Conservation (phyloP, 2,888 invertebrate genomes). For the Pachycephus smyrnensis region DNA sequence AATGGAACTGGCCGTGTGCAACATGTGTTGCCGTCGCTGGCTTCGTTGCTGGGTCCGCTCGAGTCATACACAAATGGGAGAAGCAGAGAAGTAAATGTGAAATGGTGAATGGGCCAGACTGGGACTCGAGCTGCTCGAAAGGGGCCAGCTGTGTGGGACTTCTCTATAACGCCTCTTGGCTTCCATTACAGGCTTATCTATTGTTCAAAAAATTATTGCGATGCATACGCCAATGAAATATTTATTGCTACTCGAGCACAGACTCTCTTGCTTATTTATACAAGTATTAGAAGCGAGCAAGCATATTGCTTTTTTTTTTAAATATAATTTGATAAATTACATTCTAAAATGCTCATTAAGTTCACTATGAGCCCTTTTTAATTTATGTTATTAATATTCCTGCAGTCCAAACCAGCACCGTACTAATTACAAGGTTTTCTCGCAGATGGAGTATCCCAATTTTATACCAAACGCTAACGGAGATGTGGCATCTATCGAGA, state of each 20-base stretch:
- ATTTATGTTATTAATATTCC: not conserved
- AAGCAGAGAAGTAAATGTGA: not conserved
- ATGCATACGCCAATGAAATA: not conserved
- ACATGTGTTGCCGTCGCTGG: slow-evolving; percentile 34
- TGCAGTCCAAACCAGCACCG: not conserved
- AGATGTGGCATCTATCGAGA: not conserved
- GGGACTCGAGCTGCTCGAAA: not conserved
- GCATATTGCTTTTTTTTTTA: not conserved
- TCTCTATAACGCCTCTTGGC: not conserved
- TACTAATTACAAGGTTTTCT: not conserved
- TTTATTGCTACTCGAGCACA: not conserved
- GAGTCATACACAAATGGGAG: not conserved
- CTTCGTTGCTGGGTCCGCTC: not conserved
- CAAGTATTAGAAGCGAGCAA: not conserved
- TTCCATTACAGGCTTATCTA: not conserved
- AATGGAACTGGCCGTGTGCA: slow-evolving; percentile 33
- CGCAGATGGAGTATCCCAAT: not conserved
- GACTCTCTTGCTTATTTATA: not conserved
- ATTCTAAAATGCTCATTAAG: not conserved
- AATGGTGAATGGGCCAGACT: not conserved
- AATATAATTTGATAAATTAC: not conserved
- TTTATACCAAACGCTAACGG: not conserved
- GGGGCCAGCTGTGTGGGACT: slow-evolving; percentile 4
- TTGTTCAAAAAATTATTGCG: not conserved
- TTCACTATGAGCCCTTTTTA: not conserved